Conservation (phyloP, 2,888 invertebrate genomes). For the Ectobius pallidus region DNA sequence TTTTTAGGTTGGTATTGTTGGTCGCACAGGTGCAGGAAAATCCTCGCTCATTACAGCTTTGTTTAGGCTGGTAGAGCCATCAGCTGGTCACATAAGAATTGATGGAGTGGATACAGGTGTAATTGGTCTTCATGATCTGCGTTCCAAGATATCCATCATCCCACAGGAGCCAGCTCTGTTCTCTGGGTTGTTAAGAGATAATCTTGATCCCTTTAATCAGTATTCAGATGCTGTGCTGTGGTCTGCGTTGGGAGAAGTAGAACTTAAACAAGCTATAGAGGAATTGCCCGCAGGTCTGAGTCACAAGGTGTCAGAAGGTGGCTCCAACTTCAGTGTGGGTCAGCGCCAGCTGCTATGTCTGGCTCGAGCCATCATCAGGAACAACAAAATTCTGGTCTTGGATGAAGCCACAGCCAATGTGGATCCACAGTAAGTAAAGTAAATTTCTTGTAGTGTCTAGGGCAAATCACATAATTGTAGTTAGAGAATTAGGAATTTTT, state of each 20-base stretch:
- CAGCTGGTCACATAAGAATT: conserved; percentile 74
- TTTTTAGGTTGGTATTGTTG: conserved; percentile 80
- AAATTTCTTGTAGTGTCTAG: neutral
- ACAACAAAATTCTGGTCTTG: conserved; percentile 63
- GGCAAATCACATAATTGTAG: neutral
- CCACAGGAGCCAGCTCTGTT: conserved; percentile 94
- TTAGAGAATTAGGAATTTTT: neutral
- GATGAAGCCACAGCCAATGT: conserved; percentile 73
- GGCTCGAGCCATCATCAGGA: conserved; percentile 66
- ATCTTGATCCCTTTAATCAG: conserved; percentile 83
- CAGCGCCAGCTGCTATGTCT: conserved; percentile 70
- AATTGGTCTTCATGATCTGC: conserved; percentile 77
- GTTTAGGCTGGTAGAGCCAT: conserved; percentile 80
- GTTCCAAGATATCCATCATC: conserved; percentile 86
- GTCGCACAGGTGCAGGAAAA: conserved; percentile 88
- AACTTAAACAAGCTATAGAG: neutral
- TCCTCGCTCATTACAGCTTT: conserved; percentile 82
- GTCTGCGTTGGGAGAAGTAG: conserved; percentile 72
- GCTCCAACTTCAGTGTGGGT: conserved; percentile 66
- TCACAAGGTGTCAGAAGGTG: conserved; percentile 70
- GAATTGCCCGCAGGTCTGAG: conserved; percentile 55
- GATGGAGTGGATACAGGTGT: conserved; percentile 73
- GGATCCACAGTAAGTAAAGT: conserved; percentile 58
- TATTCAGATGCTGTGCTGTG: conserved; percentile 76
- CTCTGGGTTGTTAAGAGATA: conserved; percentile 80